Evolutionary conservation across 2,113 vertebrate species (phyloP).

Genomic region (Apus apus): DNA sequence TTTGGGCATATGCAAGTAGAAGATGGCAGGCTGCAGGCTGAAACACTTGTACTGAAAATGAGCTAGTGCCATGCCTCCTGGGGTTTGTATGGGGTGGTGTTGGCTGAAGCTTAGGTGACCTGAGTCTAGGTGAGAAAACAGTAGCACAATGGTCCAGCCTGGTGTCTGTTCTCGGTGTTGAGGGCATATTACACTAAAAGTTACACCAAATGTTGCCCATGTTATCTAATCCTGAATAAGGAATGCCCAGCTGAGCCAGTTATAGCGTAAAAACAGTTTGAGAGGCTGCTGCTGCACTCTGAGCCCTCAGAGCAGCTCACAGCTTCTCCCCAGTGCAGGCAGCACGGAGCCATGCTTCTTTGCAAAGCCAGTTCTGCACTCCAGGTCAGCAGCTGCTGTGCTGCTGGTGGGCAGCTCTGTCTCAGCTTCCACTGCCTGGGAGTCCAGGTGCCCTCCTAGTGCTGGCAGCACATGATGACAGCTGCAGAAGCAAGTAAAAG

Average conservation of each 20-base stretch:
- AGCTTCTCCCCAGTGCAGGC: background rate
- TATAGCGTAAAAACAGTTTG: background rate
- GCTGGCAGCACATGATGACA: rapidly evolving
- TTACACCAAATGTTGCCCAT: rapidly evolving
- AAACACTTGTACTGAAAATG: background rate
- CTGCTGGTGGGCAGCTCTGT: background rate
- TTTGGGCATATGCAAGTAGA: rapidly evolving
- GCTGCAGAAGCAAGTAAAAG: rapidly evolving
- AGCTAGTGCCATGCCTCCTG: rapidly evolving
- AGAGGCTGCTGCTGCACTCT: background rate
- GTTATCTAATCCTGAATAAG: background rate
- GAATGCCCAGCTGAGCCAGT: background rate
- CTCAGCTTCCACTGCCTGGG: rapidly evolving
- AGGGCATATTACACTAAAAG: background rate
- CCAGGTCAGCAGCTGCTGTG: background rate
- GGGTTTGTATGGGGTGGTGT: background rate
- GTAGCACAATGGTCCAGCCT: background rate
- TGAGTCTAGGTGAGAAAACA: background rate
- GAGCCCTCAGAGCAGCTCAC: background rate
- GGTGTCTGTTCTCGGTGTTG: background rate
- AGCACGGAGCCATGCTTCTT: rapidly evolving
- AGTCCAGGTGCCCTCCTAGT: background rate
- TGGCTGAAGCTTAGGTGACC: background rate
- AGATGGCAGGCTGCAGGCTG: background rate
- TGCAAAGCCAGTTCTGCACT: too few species aligned